Conservation (phyloP, 2,888 invertebrate genomes). For the Belgica antarctica region DNA sequence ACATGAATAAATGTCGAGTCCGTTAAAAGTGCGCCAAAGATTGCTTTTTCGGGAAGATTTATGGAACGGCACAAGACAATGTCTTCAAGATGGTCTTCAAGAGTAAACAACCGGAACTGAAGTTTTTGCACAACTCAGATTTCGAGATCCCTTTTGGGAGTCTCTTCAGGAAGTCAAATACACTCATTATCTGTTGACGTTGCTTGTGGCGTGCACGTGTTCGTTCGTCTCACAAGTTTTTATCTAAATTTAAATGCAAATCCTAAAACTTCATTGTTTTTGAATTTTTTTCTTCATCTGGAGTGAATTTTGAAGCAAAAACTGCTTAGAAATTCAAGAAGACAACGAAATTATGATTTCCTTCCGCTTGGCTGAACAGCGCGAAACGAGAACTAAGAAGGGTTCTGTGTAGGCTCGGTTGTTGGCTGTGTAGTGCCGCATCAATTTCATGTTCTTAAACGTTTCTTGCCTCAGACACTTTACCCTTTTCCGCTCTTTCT, state of each 20-base stretch:
- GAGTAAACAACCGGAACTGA: neutral
- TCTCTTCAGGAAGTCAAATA: neutral
- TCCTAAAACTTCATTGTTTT: no score
- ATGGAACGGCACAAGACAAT: neutral
- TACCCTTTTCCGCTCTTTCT: slow-evolving; percentile 1
- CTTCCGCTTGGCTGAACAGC: neutral
- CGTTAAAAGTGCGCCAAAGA: slow-evolving; percentile 17
- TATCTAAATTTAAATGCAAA: neutral
- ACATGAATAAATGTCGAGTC: neutral
- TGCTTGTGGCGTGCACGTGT: slow-evolving; percentile 18
- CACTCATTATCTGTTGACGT: neutral
- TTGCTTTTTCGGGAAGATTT: neutral
- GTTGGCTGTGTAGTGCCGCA: neutral
- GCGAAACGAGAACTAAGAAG: neutral
- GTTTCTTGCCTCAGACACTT: slow-evolving; percentile 1
- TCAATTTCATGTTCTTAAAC: neutral
- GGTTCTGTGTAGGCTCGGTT: neutral
- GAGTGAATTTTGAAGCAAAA: neutral
- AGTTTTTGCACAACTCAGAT: neutral
- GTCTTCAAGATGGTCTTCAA: neutral
- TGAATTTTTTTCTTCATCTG: no score
- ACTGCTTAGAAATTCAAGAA: neutral
- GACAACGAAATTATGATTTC: slow-evolving; percentile 12
- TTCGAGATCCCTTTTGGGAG: neutral
- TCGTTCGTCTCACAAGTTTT: neutral